Conservation (phyloP, 2,797 vertebrate genomes). For the Oceanodroma leucorhoa region DNA sequence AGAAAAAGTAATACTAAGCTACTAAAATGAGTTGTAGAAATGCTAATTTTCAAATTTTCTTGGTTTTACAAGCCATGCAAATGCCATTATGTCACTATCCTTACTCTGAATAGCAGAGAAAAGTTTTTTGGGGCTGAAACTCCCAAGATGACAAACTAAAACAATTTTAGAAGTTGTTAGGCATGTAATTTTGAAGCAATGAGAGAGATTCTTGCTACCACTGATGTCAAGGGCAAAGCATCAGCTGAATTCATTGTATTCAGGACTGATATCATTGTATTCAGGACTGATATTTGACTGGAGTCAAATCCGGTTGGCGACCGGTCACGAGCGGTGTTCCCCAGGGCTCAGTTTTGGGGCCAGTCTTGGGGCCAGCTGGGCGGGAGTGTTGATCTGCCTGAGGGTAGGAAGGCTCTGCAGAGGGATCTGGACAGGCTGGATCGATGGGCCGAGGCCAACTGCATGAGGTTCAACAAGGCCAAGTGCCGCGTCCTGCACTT, state of each 20-base stretch:
- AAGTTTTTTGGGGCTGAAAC: background rate
- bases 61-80: background rate
- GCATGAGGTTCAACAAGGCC: no score
- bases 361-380: no score
- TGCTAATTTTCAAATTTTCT: background rate
- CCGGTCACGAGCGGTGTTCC: no score
- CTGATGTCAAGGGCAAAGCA: background rate
- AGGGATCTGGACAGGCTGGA: no score
- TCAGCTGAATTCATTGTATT: background rate
- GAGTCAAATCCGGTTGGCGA: no score
- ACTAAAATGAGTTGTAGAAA: background rate
- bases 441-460: no score
- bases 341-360: no score
- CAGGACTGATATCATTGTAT: accelerated
- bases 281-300: no score
- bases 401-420: no score
- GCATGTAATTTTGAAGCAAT: background rate
- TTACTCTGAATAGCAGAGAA: background rate
- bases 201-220: background rate
- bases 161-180: background rate
- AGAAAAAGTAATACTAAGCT: background rate
- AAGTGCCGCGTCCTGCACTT: no score
- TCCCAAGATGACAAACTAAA: background rate
- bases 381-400: no score
- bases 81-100: background rate